Base-by-base conservation (phyloP, 2,113 vertebrate species). In the Ancistrus triradiatus region DNA sequence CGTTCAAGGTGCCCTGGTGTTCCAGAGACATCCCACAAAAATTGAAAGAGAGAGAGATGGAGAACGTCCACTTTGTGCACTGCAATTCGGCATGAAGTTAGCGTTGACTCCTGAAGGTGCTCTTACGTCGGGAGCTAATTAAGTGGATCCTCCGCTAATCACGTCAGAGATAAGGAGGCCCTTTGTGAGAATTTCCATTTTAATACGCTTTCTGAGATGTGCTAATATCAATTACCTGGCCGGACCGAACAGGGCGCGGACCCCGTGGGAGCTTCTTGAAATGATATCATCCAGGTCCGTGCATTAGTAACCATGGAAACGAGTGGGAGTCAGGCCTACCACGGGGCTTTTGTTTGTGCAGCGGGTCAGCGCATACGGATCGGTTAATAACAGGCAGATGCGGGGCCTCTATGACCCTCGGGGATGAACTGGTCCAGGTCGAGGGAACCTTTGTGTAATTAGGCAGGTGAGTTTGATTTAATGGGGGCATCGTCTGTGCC, bases 61-160 rank as follows among this genome's bases (percentile, higher is more conserved):
- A n/a, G n/a, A n/a, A n/a, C n/a, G n/a, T n/a, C n/a, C n/a, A n/a
- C n/a, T n/a, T n/a, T n/a, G n/a, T n/a, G 11, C 13, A 3, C 24
- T 51, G 49, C 64, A 78, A 76, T 72, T 66, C 52, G 68, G 56
- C 73, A 75, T 80, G 72, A 79, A 82, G 79, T 81, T 77, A 58
- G 55, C 70, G 66, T 60, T 76, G 70, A 75, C 31, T 21, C 25
- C 21, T 63, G 55, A 43, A 51, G 18, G 68, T 49, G 19, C 4
- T 11, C 67, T 73, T 68, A 56, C 42, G 55, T 65, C 57, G 24
- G 19, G 19, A 10, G 31, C 38, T 60, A 71, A 71, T 71, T 60
- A 60, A 60, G 8, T 46, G 27, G 21, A 56, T 33, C 28, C 15
- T 49, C 43, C 53, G 48, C 53, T 57, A 66, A 59, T 58, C 43